These are phyloP conservation scores for Tryphoninae sp. DNA, from an alignment of 2,888 invertebrate species.

Conservation along the genomic window DNA sequence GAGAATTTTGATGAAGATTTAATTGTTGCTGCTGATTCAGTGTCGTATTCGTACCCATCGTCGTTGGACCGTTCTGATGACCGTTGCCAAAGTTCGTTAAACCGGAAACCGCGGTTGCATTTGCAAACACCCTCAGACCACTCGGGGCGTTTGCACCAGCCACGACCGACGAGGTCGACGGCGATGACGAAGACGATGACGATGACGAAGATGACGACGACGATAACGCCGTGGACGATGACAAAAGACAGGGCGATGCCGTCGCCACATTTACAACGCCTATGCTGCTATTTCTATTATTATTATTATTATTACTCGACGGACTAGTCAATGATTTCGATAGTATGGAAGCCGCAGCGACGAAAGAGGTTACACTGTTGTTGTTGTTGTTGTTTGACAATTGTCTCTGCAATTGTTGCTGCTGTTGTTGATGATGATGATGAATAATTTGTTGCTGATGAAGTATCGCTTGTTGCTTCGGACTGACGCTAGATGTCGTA, in stretches of 20 bases:
- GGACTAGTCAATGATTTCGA: conserved; percentile 80
- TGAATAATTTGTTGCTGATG: conserved; percentile 64
- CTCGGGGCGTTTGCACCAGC: conserved; percentile 24
- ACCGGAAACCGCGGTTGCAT: conserved; percentile 50
- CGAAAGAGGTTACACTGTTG: conserved; percentile 66
- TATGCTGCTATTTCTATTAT: conserved; percentile 52
- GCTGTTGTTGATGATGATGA: conserved; percentile 63
- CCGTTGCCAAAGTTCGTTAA: conserved; percentile 78
- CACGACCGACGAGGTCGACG: conserved; percentile 6
- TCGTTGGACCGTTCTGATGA: conserved; percentile 77
- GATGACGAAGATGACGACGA: conserved; percentile 44
- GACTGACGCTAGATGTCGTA: conserved; percentile 8
- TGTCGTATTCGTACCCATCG: conserved; percentile 11
- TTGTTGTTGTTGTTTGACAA: conserved; percentile 64
- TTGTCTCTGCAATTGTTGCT: conserved; percentile 59
- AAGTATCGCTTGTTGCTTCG: conserved; percentile 61
- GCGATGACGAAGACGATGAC: conserved; percentile 29
- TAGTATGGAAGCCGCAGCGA: conserved; percentile 73
- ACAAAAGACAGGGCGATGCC: conserved; percentile 47
- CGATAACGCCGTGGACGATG: conserved; percentile 42
- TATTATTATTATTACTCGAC: conserved; percentile 73
- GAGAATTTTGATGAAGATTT: conserved; percentile 60
- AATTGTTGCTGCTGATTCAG: conserved; percentile 36
- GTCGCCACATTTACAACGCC: conserved; percentile 40
- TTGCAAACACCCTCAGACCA: conserved; percentile 42